Percentiles rank a stretch among this genome's conserved stretches.
Evolutionary conservation across 2,113 vertebrate species (phyloP).

Genomic region (Eulacestoma nigropectus): DNA sequence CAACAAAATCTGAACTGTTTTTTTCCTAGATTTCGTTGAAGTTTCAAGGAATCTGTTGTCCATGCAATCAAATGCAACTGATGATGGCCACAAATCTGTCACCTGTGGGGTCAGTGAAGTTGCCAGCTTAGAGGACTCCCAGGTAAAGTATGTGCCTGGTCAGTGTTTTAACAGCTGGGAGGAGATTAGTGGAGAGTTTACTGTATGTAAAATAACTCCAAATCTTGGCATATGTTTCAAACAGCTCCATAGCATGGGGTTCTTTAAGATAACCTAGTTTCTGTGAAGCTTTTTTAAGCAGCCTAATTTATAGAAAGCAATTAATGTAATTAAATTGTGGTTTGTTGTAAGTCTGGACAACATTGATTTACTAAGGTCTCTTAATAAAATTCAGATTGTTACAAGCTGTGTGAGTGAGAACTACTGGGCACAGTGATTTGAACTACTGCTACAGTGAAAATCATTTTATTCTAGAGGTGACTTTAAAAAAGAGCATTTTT

Average conservation of each 20-base stretch:
- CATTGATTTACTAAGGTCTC: not conserved
- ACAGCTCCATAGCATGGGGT: not conserved
- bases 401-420: not conserved
- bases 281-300: not conserved
- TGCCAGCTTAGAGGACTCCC: constrained; percentile 65
- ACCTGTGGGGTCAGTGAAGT: constrained; percentile 55
- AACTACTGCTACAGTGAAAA: not conserved
- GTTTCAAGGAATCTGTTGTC: constrained; percentile 77
- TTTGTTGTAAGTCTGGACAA: not conserved
- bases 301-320: not conserved
- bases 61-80: constrained; percentile 66
- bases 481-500: not conserved
- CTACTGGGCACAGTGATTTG: not conserved
- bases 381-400: not conserved
- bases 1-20: not conserved
- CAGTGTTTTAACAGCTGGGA: not conserved
- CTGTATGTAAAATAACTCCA: not conserved
- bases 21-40: constrained; percentile 79
- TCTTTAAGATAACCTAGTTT: not conserved
- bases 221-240: not conserved
- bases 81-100: not conserved
- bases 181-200: not conserved
- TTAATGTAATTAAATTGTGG: not conserved
- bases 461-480: not conserved
- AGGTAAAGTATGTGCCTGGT: constrained; percentile 38